Percentiles rank a stretch among this genome's conserved stretches.
Evolutionary conservation across 2,888 invertebrate species (phyloP).

Genomic region (Neocrepidodera transversa): DNA sequence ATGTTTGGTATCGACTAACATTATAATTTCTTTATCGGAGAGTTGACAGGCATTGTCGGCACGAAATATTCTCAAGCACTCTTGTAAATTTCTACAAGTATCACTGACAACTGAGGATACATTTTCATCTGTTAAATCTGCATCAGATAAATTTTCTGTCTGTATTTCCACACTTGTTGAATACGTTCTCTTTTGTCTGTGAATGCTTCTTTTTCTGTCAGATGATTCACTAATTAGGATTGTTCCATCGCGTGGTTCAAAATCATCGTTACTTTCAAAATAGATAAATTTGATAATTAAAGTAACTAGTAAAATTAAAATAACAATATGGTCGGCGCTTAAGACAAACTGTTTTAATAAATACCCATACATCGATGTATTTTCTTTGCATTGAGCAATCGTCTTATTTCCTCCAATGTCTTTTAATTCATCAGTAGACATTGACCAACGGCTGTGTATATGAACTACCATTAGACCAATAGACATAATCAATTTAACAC

Average conservation of each 20-base stretch:
- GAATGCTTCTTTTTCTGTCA: conserved; percentile 31
- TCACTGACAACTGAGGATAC: conserved; percentile 34
- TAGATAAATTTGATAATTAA: conserved; percentile 89
- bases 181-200: conserved; percentile 37
- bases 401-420: conserved; percentile 31
- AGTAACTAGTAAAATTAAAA: conserved; percentile 82
- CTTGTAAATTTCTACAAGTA: conserved; percentile 61
- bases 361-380: conserved; percentile 48
- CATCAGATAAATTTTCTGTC: conserved; percentile 38
- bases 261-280: conserved; percentile 74
- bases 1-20: conserved; percentile 79
- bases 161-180: conserved; percentile 48
- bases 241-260: conserved; percentile 31
- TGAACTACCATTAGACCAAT: conserved; percentile 89
- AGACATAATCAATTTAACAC: conserved; percentile 95
- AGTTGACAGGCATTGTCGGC: conserved; percentile 71
- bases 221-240: neutral
- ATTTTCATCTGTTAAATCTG: conserved; percentile 17
- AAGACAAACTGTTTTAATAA: conserved; percentile 62
- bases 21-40: conserved; percentile 82
- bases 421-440: conserved; percentile 37
- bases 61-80: conserved; percentile 75
- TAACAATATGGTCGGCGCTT: conserved; percentile 88
- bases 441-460: conserved; percentile 67
- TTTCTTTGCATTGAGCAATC: conserved; percentile 43